Base-by-base conservation (phyloP, 2,888 invertebrate species). In the Glaucopsyche alexis region DNA sequence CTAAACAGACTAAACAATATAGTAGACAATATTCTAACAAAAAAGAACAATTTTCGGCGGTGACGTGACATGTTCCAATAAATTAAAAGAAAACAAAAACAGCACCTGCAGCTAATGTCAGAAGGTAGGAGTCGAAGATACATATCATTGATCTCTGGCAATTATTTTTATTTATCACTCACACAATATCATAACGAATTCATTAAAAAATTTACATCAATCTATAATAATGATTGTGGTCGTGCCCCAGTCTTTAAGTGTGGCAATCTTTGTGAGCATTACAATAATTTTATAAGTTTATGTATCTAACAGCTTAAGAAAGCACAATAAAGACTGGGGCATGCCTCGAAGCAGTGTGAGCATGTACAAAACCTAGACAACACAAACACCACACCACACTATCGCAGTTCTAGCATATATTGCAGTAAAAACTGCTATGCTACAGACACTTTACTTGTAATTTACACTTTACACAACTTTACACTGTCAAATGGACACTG, bases 381-480 rank as follows among this genome's bases (percentile, higher is more conserved):
- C 84, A 87, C 87, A 81, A 83, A 81, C 84, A 76, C 83, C 86
- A 85, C 91, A 86, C 89, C 83, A 82, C 88, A 88, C 88, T 85
- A 87, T 85, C 84, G 79, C 76, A 87, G 90, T 90, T 85, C 88
- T 87, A 85, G 85, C 79, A 85, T 84, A 86, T 87, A 87, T 87
- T 88, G 89, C 88, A 85, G 86, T 83, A 82, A 80, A 82, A 83
- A 86, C 81, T 80, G 81, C 80, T 80, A 83, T 84, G 85, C 85
- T 81, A 84, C 79, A 82, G 81, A 85, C 88, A 88, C 87, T 86
- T 85, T 84, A 89, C 89, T 88, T 85, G 85, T 84, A 85, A 90
- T 91, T 91, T 91, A 89, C 91, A 91, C 91, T 91, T 90, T 87
- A 90, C 90, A 91, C 91, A 83, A 86, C 87, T 89, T n/a, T n/a